Percentiles rank a stretch among this genome's conserved stretches.
These are phyloP conservation scores for Melitaea cinxia DNA, from an alignment of 1,140 invertebrate genomes.

Conservation along the genomic window DNA sequence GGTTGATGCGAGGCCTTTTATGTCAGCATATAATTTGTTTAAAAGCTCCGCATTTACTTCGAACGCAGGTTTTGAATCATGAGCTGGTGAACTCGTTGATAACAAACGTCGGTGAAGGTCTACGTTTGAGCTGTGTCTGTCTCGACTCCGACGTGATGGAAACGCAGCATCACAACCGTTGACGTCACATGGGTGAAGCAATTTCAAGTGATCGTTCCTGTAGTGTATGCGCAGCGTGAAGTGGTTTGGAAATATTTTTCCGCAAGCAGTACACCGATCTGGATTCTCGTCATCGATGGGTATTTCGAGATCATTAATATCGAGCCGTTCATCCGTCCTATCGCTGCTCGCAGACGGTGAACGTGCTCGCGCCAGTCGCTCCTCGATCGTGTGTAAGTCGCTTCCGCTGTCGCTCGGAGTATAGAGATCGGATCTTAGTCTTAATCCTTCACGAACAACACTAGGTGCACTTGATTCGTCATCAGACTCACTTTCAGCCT, in stretches of 20 bases:
- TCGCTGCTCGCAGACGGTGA: slow-evolving; percentile 82
- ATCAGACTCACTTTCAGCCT: slow-evolving; percentile 76
- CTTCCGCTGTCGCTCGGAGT: slow-evolving; percentile 77
- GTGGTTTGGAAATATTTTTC: slow-evolving; percentile 96
- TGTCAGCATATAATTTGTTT: slow-evolving; percentile 90
- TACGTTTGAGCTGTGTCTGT: slow-evolving; percentile 95
- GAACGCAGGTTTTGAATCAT: slow-evolving; percentile 83
- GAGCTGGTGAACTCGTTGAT: slow-evolving; percentile 86
- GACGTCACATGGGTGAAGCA: slow-evolving; percentile 95
- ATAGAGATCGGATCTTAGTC: slow-evolving; percentile 78
- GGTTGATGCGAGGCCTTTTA: slow-evolving; percentile 79
- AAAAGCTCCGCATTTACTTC: slow-evolving; percentile 90
- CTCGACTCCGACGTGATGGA: slow-evolving; percentile 94
- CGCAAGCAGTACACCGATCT: slow-evolving; percentile 92
- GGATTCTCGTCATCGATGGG: slow-evolving; percentile 91
- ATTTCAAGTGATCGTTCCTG: slow-evolving; percentile 95
- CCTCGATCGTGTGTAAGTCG: slow-evolving; percentile 69
- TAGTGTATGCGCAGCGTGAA: slow-evolving; percentile 96
- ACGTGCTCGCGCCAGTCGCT: slow-evolving; percentile 75
- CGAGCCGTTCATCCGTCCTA: slow-evolving; percentile 79
- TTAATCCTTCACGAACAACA: slow-evolving; percentile 72
- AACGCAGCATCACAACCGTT: slow-evolving; percentile 96
- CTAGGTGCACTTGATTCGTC: slow-evolving; percentile 74
- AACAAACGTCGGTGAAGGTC: slow-evolving; percentile 93
- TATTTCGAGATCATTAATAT: slow-evolving; percentile 88